These are phyloP conservation scores for Drosophila nannoptera DNA, from an alignment of 1,140 invertebrate genomes.

Conservation along the genomic window DNA sequence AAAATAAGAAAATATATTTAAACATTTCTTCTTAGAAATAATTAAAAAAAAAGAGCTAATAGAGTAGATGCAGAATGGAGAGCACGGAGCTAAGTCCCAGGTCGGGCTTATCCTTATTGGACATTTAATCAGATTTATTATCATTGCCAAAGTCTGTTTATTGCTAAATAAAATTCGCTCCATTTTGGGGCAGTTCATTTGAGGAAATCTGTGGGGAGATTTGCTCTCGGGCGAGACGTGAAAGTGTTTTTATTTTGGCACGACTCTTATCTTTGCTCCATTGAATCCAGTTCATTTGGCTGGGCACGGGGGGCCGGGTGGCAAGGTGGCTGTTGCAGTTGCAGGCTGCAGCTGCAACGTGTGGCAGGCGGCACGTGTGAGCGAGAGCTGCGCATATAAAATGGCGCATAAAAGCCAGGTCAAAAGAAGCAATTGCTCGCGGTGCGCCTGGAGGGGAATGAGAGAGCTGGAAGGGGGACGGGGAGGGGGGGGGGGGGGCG, in stretches of 20 bases:
- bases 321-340: too few relatives aligned
- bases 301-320: background rate
- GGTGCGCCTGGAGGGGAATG: background rate
- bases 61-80: too few relatives aligned
- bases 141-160: background rate
- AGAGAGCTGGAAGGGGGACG: background rate
- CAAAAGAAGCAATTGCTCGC: conserved; percentile 35
- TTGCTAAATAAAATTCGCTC: background rate
- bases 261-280: conserved; percentile 14
- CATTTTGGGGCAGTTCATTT: too few relatives aligned
- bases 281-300: conserved; percentile 23
- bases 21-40: too few relatives aligned
- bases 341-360: conserved; percentile 3
- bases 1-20: too few relatives aligned
- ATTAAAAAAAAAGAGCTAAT: too few relatives aligned
- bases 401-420: conserved; percentile 55
- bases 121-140: too few relatives aligned
- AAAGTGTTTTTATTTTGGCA: conserved; percentile 9
- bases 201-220: too few relatives aligned
- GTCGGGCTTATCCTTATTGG: too few relatives aligned
- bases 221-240: background rate
- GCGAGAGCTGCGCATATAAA: conserved; percentile 36
- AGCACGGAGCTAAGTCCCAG: too few relatives aligned
- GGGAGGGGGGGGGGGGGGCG: background rate
- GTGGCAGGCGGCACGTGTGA: conserved; percentile 5